Evolutionary conservation across 2,113 vertebrate species (phyloP), one percentile per base, ranked within the genome.

Genomic region (Capreolus pygargus): DNA sequence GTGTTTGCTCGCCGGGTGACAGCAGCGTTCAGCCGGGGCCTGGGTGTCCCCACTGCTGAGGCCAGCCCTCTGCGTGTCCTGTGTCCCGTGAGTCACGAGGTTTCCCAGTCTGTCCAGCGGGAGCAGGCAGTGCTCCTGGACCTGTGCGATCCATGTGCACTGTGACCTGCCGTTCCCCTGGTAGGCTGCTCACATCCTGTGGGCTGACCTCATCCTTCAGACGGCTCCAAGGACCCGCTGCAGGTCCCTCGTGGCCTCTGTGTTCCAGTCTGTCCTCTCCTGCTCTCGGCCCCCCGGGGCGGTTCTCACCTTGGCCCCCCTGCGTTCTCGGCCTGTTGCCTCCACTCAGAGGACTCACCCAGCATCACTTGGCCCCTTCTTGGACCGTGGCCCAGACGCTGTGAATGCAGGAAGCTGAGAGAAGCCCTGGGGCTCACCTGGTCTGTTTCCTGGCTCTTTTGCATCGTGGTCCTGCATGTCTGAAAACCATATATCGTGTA

Each of bases 271-370:
- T 25, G 17, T 70, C 30, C 36, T 3, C 60, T 27, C 19, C 5
- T 11, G 47, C 2, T 33, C 25, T 33, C 14, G 1, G 36, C 6
- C 76, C 7, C 21, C 39, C 5, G 55, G n/a, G n/a, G 10, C 1
- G 1, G n/a, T 11, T 1, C 2, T 12, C 21, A 17, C 36, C 58
- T 30, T 1, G 25, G 7, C 7, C 16, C 33, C 58, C 2, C 11
- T 27, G 36, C 0, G 1, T 7, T 45, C 76, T n/a, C n/a, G 55
- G 76, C 47, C 36, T 2, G 0, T 33, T 4, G 1, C 36, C 6
- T 13, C 14, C 4, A 0, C 50, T 57, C 39, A 28, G 52, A 30
- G 60, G 23, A 5, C 21, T 30, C 3, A 0, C 57, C 78, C 27
- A 0, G n/a, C 17, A 4, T 39, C 43, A 6, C 52, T 17, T 11